phyloP scores from a whole-genome alignment of 2,113 vertebrate species.

The Corythornis madagascariensis region DNA sequence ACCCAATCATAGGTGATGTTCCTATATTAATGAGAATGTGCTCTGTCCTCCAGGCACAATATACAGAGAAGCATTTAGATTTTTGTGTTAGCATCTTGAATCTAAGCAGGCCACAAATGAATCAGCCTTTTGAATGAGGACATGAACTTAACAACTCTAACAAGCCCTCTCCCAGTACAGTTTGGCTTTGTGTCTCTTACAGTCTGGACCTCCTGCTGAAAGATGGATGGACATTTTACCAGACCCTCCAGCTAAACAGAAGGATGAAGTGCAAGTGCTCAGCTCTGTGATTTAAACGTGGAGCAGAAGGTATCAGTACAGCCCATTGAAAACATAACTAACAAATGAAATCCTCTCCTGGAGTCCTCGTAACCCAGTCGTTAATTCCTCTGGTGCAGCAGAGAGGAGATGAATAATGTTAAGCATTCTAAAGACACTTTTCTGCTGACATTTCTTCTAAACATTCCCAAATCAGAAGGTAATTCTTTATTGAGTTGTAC shows the following conservation, averaged over 20 bases:
- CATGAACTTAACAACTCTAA: not conserved
- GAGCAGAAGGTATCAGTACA: not conserved
- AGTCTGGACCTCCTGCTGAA: not conserved
- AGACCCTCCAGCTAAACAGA: not conserved
- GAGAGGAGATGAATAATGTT: not conserved
- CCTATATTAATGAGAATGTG: not conserved
- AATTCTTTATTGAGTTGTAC: not conserved
- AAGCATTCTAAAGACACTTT: not conserved
- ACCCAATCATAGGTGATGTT: constrained; percentile 20
- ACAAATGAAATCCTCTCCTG: not conserved
- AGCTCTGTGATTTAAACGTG: fast-evolving
- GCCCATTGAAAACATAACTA: not conserved
- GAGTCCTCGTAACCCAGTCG: not conserved
- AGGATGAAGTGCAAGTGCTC: fast-evolving
- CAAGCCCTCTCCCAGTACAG: not conserved
- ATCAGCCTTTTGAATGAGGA: not conserved
- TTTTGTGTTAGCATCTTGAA: not conserved
- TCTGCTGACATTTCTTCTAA: not conserved
- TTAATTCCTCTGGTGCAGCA: not conserved
- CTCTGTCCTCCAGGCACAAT: not conserved
- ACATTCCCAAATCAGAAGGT: not conserved
- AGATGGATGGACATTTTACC: not conserved
- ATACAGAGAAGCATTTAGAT: not conserved
- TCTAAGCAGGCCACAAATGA: not conserved
- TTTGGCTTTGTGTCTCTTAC: not conserved